Evolutionary conservation across 2,113 vertebrate species (phyloP), one percentile per base, ranked within the genome.

Genomic region (Stigmatopora argus): DNA sequence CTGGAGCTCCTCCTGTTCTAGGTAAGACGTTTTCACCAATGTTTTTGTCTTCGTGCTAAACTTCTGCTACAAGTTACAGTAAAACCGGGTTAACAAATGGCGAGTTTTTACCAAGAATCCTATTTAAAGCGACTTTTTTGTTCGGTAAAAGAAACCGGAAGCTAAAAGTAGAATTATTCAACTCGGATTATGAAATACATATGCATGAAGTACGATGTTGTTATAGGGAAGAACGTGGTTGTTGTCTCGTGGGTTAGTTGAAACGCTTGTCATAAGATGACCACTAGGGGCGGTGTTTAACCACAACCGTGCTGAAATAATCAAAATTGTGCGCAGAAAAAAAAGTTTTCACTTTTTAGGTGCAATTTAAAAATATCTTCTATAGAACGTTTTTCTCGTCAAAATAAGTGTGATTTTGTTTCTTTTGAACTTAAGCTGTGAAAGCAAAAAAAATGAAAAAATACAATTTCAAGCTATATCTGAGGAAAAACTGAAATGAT

Each of bases 1-100:
- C 10, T 11, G n/a, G 12, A 19, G 11, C 35, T 60, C 4, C 5
- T 31, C 17, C 34, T 41, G 19, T 35, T 45, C 31, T 59, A 1
- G 85, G 83, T 81, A 77, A 78, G 69, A 64, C 9, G 56, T 18
- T 71, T 38, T 18, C 1, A 63, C 23, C 41, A 34, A 11, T 62
- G 52, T 61, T 65, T 69, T 65, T 23, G 17, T 52, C 55, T 53
- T 8, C 7, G 18, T 65, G 59, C 69, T 35, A 14, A 7, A 61
- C 68, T 51, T 58, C 17, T 18, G 69, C 65, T 56, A 74, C 53
- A 65, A 65, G 49, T 31, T 12, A 45, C 49, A 56, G n/a, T 14
- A 11, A 57, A 35, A 62, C 17, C 34, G 0, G 17, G 35, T 3
- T 21, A 13, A 41, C 35, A 60, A 14, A 60, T 19, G 38, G 19